Conservation (phyloP, 2,797 vertebrate species). For the Perodicticus potto region DNA sequence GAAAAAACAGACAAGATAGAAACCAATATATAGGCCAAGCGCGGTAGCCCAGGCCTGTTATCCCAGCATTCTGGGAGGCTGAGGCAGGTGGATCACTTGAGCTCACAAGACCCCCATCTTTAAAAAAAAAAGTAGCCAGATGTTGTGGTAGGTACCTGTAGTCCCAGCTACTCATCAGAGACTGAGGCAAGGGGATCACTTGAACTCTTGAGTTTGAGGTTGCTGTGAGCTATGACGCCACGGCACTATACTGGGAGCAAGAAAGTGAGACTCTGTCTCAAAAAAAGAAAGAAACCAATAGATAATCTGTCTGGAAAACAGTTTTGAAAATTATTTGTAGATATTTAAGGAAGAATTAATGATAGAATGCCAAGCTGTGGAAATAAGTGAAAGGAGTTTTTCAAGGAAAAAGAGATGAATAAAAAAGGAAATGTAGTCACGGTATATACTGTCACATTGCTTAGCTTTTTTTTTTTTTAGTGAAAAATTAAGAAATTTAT, state of each 20-base stretch:
- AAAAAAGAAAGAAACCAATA: background rate
- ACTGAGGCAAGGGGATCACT: too few relatives aligned
- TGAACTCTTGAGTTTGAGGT: too few relatives aligned
- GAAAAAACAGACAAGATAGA: background rate
- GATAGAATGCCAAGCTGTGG: background rate
- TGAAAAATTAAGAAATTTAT: background rate
- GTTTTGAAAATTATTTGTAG: background rate
- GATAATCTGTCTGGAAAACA: background rate
- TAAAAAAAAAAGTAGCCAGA: too few relatives aligned
- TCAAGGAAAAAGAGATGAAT: constrained; percentile 10
- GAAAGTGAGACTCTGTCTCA: too few relatives aligned
- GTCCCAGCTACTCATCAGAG: too few relatives aligned
- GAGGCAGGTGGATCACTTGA: too few relatives aligned
- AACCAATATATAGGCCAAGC: background rate
- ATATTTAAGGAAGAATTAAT: constrained; percentile 37
- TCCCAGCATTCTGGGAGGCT: too few relatives aligned
- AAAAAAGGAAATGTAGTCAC: background rate
- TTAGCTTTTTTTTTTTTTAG: background rate
- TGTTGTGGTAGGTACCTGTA: too few relatives aligned
- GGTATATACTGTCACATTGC: background rate
- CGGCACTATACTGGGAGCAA: too few relatives aligned
- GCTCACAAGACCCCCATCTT: too few relatives aligned
- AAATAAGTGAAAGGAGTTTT: background rate
- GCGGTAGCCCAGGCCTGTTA: too few relatives aligned
- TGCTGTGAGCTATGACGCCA: too few relatives aligned